These are phyloP conservation scores for Holothuria glaberrima DNA, from an alignment of 35 echinoderm and acorn worm species.

Conservation along the genomic window DNA sequence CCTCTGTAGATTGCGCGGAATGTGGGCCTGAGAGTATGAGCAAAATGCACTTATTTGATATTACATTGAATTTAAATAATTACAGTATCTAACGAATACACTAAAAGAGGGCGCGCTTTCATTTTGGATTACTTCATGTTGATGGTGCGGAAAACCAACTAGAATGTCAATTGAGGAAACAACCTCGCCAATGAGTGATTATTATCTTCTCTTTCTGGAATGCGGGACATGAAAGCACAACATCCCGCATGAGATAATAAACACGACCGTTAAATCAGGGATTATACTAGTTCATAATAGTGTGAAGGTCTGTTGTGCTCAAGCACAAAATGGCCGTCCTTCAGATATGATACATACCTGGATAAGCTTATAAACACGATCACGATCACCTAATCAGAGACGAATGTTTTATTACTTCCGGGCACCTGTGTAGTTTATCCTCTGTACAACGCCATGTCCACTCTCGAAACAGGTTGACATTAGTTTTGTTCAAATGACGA, in stretches of 20 bases:
- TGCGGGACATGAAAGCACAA: slow-evolving; percentile 26
- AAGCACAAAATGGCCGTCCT: slow-evolving; percentile 17
- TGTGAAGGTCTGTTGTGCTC: neutral
- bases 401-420: neutral
- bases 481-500: too few relatives aligned
- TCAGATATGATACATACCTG: neutral
- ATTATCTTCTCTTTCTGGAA: slow-evolving; percentile 23
- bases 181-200: slow-evolving; percentile 11
- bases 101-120: neutral
- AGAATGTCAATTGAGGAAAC: slow-evolving; percentile 15
- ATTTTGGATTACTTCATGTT: slow-evolving; percentile 27
- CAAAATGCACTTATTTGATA: too few relatives aligned
- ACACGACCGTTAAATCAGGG: slow-evolving; percentile 26
- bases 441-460: neutral
- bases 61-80: too few relatives aligned
- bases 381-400: neutral
- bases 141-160: neutral
- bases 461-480: too few relatives aligned
- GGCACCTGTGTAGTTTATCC: neutral
- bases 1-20: too few relatives aligned
- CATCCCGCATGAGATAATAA: slow-evolving; percentile 15
- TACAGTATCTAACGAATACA: too few relatives aligned
- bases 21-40: too few relatives aligned
- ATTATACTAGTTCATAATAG: neutral
- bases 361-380: neutral